These are phyloP conservation scores for Drosophila hydei DNA, from an alignment of 1,140 invertebrate genomes.

Conservation along the genomic window DNA sequence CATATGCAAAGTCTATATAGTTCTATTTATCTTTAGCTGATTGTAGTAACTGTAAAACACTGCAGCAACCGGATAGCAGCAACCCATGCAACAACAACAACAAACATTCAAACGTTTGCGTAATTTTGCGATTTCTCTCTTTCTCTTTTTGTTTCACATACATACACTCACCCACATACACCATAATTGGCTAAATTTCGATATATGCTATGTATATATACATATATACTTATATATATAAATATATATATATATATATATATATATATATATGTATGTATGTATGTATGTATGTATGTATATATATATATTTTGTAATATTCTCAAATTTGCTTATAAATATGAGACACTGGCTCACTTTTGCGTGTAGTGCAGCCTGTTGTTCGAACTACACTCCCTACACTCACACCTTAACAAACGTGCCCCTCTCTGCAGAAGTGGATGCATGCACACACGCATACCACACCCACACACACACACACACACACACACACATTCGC, in stretches of 20 bases:
- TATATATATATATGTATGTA: slow-evolving; percentile 49
- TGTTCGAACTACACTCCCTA: not conserved
- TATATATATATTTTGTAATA: slow-evolving; percentile 42
- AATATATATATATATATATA: slow-evolving; percentile 6
- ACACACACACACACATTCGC: not conserved
- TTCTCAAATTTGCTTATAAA: slow-evolving; percentile 14
- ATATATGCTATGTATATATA: slow-evolving; percentile 32
- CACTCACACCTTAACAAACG: not conserved
- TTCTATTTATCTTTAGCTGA: slow-evolving; percentile 13
- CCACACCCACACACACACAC: not conserved
- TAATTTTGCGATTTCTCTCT: slow-evolving; percentile 21
- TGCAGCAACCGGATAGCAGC: slow-evolving; percentile 13
- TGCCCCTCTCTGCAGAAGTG: not conserved
- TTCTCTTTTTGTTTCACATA: slow-evolving; percentile 3
- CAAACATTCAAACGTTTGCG: slow-evolving; percentile 13
- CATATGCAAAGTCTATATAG: slow-evolving; percentile 17
- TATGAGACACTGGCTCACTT: slow-evolving; percentile 7
- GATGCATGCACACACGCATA: not conserved
- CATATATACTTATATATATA: slow-evolving; percentile 2
- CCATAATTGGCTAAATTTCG: slow-evolving; percentile 35
- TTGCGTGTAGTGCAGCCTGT: slow-evolving; percentile 7
- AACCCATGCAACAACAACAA: slow-evolving; percentile 12
- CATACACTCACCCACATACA: not conserved
- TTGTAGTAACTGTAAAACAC: slow-evolving; percentile 9
- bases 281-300: slow-evolving; percentile 15